Conservation (phyloP, 2,797 vertebrate genomes). For the Sebastolobus altivelis region DNA sequence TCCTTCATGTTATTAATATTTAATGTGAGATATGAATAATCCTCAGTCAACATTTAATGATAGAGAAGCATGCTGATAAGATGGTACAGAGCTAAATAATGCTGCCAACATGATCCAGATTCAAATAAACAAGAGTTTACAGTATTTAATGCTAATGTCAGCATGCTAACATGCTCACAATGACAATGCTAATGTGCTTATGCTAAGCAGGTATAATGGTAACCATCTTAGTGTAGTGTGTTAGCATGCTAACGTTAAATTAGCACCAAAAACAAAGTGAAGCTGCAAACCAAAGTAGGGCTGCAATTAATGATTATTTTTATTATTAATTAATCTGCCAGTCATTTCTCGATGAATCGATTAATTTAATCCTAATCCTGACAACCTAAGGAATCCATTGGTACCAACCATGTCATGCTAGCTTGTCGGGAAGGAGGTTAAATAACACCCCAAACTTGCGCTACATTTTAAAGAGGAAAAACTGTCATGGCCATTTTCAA, state of each 20-base stretch:
- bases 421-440: too few species aligned
- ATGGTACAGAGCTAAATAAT: conserved; percentile 12
- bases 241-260: neutral
- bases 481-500: too few species aligned
- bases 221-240: neutral
- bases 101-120: conserved; percentile 2
- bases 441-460: too few species aligned
- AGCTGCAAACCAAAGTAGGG: neutral
- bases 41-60: conserved; percentile 37
- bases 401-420: too few species aligned
- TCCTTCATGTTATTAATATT: conserved; percentile 58
- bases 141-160: conserved; percentile 7
- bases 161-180: neutral
- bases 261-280: neutral
- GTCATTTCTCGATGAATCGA: neutral
- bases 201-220: neutral
- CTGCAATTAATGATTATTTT: neutral
- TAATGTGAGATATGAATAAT: conserved; percentile 61
- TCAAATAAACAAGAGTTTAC: neutral
- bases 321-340: neutral
- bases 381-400: too few species aligned
- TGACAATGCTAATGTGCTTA: neutral
- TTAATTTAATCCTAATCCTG: neutral
- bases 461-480: too few species aligned
- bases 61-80: neutral